phyloP scores from a whole-genome alignment of 1,140 invertebrate species.

The Sitobion miscanthi region DNA sequence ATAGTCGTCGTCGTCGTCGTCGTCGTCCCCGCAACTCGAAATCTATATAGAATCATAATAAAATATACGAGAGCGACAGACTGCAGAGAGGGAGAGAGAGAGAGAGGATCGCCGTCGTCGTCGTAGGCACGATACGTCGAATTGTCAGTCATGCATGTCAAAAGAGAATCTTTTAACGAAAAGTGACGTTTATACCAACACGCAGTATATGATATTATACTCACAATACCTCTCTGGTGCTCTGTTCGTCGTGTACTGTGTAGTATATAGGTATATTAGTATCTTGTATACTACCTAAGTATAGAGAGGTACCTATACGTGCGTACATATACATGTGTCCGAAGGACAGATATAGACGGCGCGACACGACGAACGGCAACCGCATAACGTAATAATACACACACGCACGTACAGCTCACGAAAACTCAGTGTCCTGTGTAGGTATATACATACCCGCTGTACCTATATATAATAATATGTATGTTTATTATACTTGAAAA shows the following conservation, averaged over 20 bases:
- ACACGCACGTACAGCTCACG: background rate
- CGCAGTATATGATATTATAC: background rate
- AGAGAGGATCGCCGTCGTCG: background rate
- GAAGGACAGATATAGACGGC: conserved; percentile 8
- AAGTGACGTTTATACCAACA: conserved; percentile 51
- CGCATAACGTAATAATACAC: conserved; percentile 28
- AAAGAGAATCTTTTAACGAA: conserved; percentile 53
- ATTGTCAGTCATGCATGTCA: conserved; percentile 55
- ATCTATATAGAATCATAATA: conserved; percentile 27
- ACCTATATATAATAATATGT: background rate
- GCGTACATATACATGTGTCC: background rate
- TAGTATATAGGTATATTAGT: background rate
- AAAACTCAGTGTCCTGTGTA: background rate
- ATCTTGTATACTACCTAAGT: background rate
- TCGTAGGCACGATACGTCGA: conserved; percentile 49
- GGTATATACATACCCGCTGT: background rate
- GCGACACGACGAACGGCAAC: background rate
- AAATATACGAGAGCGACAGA: background rate
- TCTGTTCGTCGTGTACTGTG: background rate
- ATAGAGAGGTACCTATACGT: background rate
- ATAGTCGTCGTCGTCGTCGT: background rate
- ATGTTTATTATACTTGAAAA: conserved; percentile 1
- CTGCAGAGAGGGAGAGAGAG: background rate
- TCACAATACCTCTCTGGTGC: background rate
- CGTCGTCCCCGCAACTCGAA: background rate